Evolutionary conservation across 2,888 invertebrate genomes (phyloP).

Genomic region (Thecocarcelia acutangulata): DNA sequence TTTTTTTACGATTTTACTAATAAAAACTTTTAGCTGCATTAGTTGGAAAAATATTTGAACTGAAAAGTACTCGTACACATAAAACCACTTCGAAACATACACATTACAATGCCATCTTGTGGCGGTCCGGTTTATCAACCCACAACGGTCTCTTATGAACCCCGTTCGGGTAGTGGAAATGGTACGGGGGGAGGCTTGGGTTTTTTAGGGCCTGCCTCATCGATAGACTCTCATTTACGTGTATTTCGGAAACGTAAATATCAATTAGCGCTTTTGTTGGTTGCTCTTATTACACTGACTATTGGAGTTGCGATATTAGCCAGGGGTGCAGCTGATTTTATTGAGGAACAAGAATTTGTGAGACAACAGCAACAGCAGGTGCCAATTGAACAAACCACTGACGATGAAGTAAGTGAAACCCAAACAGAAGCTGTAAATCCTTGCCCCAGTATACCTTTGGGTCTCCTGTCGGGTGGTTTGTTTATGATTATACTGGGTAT

Average conservation of each 20-base stretch:
- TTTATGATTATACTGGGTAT: conserved; percentile 85
- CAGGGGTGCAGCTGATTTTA: conserved; percentile 85
- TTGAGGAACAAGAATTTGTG: conserved; percentile 81
- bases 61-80: neutral
- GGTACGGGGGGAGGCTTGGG: conserved; percentile 55
- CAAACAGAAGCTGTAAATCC: conserved; percentile 69
- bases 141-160: conserved; percentile 89
- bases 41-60: conserved; percentile 14
- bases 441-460: conserved; percentile 79
- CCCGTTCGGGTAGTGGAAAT: conserved; percentile 79
- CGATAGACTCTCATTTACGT: conserved; percentile 75
- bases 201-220: conserved; percentile 75
- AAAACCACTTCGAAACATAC: neutral
- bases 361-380: conserved; percentile 67
- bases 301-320: conserved; percentile 84
- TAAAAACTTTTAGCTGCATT: conserved; percentile 12
- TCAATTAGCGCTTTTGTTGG: conserved; percentile 74
- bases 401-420: conserved; percentile 51
- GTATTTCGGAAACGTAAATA: conserved; percentile 75
- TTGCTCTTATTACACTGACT: conserved; percentile 76
- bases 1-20: neutral
- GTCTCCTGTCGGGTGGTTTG: conserved; percentile 85
- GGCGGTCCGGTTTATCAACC: conserved; percentile 87
- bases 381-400: conserved; percentile 32
- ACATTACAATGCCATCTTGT: conserved; percentile 70